Conservation (phyloP, 2,113 vertebrate genomes). For the Clarias batrachus region DNA sequence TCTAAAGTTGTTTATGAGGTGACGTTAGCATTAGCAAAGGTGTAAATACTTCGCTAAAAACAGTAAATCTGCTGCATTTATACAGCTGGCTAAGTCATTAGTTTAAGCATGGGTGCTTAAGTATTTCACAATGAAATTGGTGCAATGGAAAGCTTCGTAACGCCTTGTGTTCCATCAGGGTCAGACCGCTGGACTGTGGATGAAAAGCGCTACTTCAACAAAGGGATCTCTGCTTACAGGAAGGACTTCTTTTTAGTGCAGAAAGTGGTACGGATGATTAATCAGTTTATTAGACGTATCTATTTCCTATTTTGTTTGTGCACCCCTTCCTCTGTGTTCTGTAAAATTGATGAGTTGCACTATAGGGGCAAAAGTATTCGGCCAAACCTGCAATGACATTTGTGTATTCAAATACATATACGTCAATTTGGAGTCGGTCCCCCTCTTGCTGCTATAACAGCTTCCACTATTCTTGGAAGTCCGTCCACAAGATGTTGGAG, state of each 20-base stretch:
- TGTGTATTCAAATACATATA: no score
- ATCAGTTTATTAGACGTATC: not conserved
- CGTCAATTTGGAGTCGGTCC: no score
- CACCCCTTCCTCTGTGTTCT: not conserved
- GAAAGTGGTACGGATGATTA: slow-evolving; percentile 80
- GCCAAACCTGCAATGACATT: no score
- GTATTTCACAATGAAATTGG: not conserved
- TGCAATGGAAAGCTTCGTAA: not conserved
- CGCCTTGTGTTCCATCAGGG: slow-evolving; percentile 68
- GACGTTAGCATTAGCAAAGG: not conserved
- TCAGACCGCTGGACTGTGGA: slow-evolving; percentile 89
- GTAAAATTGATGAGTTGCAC: not conserved
- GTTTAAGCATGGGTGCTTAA: not conserved
- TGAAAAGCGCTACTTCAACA: slow-evolving; percentile 93
- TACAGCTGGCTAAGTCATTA: not conserved
- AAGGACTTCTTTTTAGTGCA: slow-evolving; percentile 98
- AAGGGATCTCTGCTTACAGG: slow-evolving; percentile 93
- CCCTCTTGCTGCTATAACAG: no score
- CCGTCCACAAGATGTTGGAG: no score
- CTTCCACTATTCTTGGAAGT: no score
- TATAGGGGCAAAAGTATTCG: no score
- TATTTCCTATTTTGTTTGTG: not conserved
- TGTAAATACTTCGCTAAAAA: not conserved
- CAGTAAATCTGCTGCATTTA: not conserved
- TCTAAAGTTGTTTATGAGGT: not conserved